Evolutionary conservation across 2,888 invertebrate species (phyloP), one percentile per base, ranked within the genome.

Genomic region (Acrocera orbiculus): DNA sequence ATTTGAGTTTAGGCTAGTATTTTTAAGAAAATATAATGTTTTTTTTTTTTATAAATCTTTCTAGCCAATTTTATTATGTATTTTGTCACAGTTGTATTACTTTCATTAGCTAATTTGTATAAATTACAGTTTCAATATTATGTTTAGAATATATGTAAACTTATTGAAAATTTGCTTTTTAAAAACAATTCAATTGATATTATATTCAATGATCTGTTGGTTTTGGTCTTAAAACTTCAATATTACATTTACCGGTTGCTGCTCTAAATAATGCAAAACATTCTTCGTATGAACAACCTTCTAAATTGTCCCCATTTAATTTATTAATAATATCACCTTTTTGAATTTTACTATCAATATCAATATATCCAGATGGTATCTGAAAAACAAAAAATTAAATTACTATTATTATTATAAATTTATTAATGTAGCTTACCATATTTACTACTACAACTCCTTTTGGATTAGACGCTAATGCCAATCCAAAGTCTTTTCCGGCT

Each of bases 201-300:
- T n/a, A n/a, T n/a, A n/a, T n/a, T n/a, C n/a, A n/a, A n/a, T n/a
- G n/a, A 25, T 23, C 27, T 25, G 54, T 53, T 40, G 59, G 73
- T 63, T 87, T 90, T 54, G 86, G 81, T 55, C 93, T 69, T 45
- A 82, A 78, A 40, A 93, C 69, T 62, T 83, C 89, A 53, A 95
- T 67, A 42, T 68, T 67, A 44, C 85, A 75, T 58, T 77, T 82
- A 44, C 83, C 87, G 47, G 71, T 75, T 42, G 80, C 73, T 44
- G 85, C 78, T 63, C 95, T 93, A 45, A 96, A 70, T 34, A 90
- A 70, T 11, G 87, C 78, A 29, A 86, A 89, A 8, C 85, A 87
- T 43, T 87, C 78, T 48, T 89, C 77, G 50, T 85, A 80, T 32
- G 73, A 77, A 5, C 74, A 69, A 26, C 69, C 65, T 40, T 75